Conservation (phyloP, 2,113 vertebrate species). For the Aphyosemion australe region DNA sequence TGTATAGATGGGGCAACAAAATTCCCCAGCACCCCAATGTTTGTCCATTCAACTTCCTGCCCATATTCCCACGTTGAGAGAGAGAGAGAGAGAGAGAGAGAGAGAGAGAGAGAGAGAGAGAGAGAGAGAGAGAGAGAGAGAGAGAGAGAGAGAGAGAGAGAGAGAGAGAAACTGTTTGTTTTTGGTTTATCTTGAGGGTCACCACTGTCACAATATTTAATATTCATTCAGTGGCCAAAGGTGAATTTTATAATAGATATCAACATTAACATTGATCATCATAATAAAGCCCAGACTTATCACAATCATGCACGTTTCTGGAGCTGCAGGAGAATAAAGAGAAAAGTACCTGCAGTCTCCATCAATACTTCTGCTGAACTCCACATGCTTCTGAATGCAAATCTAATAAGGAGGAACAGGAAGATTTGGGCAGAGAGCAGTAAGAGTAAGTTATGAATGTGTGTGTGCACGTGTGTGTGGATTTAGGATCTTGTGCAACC, state of each 20-base stretch:
- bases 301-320: too few relatives aligned
- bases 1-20: constrained; percentile 30
- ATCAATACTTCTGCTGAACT: not conserved
- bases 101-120: constrained; percentile 18
- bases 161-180: too few relatives aligned
- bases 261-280: too few relatives aligned
- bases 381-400: not conserved
- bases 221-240: too few relatives aligned
- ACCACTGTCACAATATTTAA: too few relatives aligned
- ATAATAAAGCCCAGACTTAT: too few relatives aligned
- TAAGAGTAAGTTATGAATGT: constrained; percentile 22
- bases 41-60: constrained; percentile 69
- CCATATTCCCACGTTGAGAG: constrained; percentile 61
- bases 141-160: too few relatives aligned
- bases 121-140: constrained; percentile 26
- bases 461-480: constrained; percentile 25
- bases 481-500: constrained; percentile 35
- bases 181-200: too few relatives aligned
- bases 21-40: constrained; percentile 48
- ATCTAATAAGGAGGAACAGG: not conserved
- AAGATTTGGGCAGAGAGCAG: constrained; percentile 13
- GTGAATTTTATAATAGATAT: too few relatives aligned
- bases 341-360: constrained; percentile 1
- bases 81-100: not conserved
- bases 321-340: too few relatives aligned